Percentiles rank a stretch among this genome's conserved stretches.
phyloP scores from a whole-genome alignment of 1,140 invertebrate species.

The Trichogramma pretiosum region DNA sequence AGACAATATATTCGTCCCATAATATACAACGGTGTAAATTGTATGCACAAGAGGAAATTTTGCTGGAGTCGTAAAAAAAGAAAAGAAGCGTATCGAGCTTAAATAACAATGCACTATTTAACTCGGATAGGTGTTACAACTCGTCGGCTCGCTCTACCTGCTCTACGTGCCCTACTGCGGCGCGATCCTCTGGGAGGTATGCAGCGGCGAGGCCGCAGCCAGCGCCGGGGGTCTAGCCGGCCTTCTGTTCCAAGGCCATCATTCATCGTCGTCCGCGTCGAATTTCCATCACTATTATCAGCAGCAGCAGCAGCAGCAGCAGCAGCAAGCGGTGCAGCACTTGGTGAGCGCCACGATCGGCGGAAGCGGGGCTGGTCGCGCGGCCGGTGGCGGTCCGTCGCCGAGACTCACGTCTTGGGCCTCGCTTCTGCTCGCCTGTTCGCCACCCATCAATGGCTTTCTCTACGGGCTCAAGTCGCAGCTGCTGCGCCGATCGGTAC shows the following conservation, averaged over 20 bases:
- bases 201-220: not conserved
- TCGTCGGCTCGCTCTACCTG: slow-evolving; percentile 61
- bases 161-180: slow-evolving; percentile 67
- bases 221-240: not conserved
- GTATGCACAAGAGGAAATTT: too few species aligned
- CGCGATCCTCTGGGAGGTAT: slow-evolving; percentile 58
- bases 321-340: not conserved
- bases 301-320: not conserved
- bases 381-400: not conserved
- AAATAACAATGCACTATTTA: too few species aligned
- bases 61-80: too few species aligned
- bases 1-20: too few species aligned
- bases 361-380: not conserved
- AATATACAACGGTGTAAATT: too few species aligned
- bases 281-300: not conserved
- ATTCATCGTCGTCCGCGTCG: not conserved
- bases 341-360: not conserved
- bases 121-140: slow-evolving; percentile 52
- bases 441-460: slow-evolving; percentile 64
- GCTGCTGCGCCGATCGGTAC: slow-evolving; percentile 58
- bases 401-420: slow-evolving; percentile 52
- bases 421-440: slow-evolving; percentile 55
- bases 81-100: too few species aligned
- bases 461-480: slow-evolving; percentile 70
- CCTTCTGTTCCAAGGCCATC: not conserved